Evolutionary conservation across 2,888 invertebrate species (phyloP), one percentile per base, ranked within the genome.

Genomic region (Theretra japonica): DNA sequence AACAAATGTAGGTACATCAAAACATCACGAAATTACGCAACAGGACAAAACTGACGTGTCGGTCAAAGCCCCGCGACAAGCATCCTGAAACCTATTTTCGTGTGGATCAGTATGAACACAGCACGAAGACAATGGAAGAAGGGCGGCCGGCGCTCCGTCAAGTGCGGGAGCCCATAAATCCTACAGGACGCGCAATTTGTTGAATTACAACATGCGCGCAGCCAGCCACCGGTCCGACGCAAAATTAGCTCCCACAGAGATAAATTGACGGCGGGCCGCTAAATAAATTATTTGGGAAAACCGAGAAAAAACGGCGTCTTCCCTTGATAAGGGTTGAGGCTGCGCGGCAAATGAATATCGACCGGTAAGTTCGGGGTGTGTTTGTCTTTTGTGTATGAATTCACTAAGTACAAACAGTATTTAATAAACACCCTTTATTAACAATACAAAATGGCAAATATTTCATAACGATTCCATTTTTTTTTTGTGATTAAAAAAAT

Each of bases 261-360:
- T 94, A 94, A 94, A 94, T 94, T 93, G 94, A 93, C 89, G 93
- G 90, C 90, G 85, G 90, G 79, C 91, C 88, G 93, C 93, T 93
- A 94, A 94, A 94, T 94, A 94, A 94, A 94, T 94, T 94, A 94
- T 94, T 94, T 93, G 94, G 94, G 94, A 94, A 94, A 94, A 94
- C 93, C 94, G 92, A 92, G 93, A 93, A 94, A 94, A 94, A 94
- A 93, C 92, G 89, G 89, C 93, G 88, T 93, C 93, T 94, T 94
- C 88, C 87, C 90, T 93, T 94, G 94, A 94, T 94, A 94, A 94
- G 94, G 94, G 94, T 94, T 93, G 92, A 87, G 89, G 84, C 87
- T 86, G 86, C 86, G 83, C 86, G 84, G 84, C 87, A 85, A 93
- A 93, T 91, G 91, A 93, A 92, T 91, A 93, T 92, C 89, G 91